These are phyloP conservation scores for Epirrhoe alternata DNA, from an alignment of 2,888 invertebrate genomes.

Conservation along the genomic window DNA sequence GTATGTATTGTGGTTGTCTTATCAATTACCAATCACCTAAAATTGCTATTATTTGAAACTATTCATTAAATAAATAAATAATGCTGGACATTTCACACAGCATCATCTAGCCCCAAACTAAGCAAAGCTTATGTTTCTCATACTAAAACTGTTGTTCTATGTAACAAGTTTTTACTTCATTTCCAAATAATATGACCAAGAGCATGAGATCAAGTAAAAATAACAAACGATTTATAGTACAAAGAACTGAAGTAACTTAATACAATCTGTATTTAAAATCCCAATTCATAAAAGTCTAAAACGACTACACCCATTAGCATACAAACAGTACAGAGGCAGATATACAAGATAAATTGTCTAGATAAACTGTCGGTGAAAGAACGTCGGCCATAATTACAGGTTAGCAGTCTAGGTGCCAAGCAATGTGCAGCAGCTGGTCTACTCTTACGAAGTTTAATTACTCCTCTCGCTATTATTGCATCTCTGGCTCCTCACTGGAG, in stretches of 20 bases:
- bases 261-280: slow-evolving; percentile 37
- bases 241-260: slow-evolving; percentile 27
- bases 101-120: too few species aligned
- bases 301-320: slow-evolving; percentile 69
- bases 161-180: too few species aligned
- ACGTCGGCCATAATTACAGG: slow-evolving; percentile 69
- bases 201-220: background rate
- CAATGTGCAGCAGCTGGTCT: slow-evolving; percentile 26
- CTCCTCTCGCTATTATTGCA: too few species aligned
- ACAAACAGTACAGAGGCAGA: slow-evolving; percentile 71
- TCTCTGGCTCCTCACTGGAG: too few species aligned
- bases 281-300: slow-evolving; percentile 44
- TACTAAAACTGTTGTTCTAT: too few species aligned
- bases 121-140: too few species aligned
- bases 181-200: too few species aligned
- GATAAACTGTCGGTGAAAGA: slow-evolving; percentile 75
- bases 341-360: slow-evolving; percentile 76
- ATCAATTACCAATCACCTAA: slow-evolving; percentile 11
- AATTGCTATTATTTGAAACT: background rate
- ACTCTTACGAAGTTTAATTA: slow-evolving; percentile 23
- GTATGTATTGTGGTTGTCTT: slow-evolving; percentile 14
- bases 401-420: slow-evolving; percentile 49
- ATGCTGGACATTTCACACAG: too few species aligned
- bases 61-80: too few species aligned
- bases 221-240: background rate